These are phyloP conservation scores for Penaeus monodon DNA, from an alignment of 2,888 invertebrate species.

Conservation along the genomic window DNA sequence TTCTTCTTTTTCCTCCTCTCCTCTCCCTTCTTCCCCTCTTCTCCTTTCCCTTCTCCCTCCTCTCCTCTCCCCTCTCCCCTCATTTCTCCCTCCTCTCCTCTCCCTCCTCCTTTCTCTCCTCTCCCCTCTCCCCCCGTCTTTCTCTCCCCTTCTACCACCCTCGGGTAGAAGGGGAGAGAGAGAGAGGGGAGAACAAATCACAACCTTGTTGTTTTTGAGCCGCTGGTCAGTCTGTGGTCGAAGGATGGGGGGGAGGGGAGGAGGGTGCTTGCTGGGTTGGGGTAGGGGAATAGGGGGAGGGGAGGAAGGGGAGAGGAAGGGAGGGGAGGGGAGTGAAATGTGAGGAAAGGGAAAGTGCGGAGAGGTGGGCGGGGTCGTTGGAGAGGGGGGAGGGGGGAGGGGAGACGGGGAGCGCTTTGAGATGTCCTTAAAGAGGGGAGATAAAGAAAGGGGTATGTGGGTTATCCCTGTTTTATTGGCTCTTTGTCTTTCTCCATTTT, in stretches of 20 bases:
- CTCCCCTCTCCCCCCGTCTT: neutral
- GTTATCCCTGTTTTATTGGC: neutral
- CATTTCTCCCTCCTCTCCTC: neutral
- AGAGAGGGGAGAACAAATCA: slow-evolving; percentile 22
- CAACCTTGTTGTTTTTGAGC: neutral
- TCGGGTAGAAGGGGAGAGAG: neutral
- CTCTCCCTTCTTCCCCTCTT: neutral
- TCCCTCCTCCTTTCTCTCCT: neutral
- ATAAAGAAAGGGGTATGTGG: no score
- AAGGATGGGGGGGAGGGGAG: neutral
- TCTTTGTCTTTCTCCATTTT: neutral
- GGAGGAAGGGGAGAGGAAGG: neutral
- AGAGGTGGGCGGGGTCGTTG: neutral
- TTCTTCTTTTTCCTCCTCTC: neutral
- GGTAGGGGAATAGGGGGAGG: neutral
- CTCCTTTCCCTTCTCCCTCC: neutral
- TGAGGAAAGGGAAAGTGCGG: slow-evolving; percentile 1
- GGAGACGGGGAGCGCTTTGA: neutral
- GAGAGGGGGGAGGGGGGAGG: neutral
- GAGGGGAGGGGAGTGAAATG: neutral
- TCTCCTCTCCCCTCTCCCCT: neutral
- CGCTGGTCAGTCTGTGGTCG: neutral
- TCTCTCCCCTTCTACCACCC: neutral
- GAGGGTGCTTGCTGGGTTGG: neutral
- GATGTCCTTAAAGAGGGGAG: neutral